Base-by-base conservation (phyloP, 2,888 invertebrate species). In the Laspeyria flexula region DNA sequence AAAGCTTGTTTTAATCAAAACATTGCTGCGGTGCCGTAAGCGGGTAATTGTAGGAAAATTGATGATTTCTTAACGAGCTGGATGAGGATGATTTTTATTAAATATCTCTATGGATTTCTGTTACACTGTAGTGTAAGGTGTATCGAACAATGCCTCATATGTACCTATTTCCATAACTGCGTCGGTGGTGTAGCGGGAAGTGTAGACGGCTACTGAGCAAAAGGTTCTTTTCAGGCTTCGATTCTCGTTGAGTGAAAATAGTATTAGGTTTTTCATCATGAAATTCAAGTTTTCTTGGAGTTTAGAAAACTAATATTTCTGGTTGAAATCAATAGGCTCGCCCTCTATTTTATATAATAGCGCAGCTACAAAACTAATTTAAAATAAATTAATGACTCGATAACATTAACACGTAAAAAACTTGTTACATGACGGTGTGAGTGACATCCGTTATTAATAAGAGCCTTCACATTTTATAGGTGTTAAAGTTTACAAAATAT, bases 11-110 rank as follows among this genome's bases (percentile, higher is more conserved):
- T 79, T 80, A 87, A 88, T 86, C 83, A 85, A 85, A 84, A 83
- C 77, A 68, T 75, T 75, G 73, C 58, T 63, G 63, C 82, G 83
- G 75, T 66, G 57, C 84, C 86, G 54, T 84, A 79, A 78, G 65
- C 37, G 71, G 81, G 76, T 90, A 90, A 90, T 90, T 90, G 77
- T 87, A 85, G 83, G 81, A 79, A 83, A 88, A 88, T 88, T 86
- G 83, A 70, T 65, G 77, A 82, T 75, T 74, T 60, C 55, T 79
- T 83, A 85, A 86, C 84, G 75, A 87, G 85, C 69, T 73, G 54
- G 55, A 63, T 65, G 77, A 71, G 77, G 81, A 76, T 68, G 68
- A 62, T 81, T 84, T 82, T 83, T 83, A 73, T 67, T 50, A 47
- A n/a, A 7, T 37, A 51, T 54, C 47, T 34, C 49, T 61, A 50